phyloP scores from a whole-genome alignment of 2,888 invertebrate genomes.

The Hypena proboscidalis region DNA sequence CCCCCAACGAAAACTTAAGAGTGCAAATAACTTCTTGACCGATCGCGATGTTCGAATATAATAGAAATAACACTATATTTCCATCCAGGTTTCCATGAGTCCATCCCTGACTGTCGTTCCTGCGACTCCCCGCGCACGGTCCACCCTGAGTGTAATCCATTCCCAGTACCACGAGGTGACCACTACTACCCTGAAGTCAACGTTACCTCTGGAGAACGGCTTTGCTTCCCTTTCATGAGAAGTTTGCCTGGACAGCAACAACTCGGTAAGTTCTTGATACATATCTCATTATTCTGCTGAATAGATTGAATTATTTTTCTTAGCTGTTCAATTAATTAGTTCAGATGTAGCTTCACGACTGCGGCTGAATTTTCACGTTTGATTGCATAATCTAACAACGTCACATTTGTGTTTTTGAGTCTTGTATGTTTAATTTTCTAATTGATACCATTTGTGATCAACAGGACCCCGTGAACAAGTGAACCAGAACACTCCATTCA shows the following conservation, averaged over 20 bases:
- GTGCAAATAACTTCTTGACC: no score
- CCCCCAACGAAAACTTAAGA: no score
- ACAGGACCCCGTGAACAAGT: constrained; percentile 96
- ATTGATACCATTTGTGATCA: no score
- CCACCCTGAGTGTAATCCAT: constrained; percentile 97
- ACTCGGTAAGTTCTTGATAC: constrained; percentile 84
- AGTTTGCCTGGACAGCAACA: constrained; percentile 96
- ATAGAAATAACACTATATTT: neutral
- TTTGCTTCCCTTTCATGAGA: constrained; percentile 98
- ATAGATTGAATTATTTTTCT: no score
- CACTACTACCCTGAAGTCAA: constrained; percentile 95
- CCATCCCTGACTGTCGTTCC: constrained; percentile 94
- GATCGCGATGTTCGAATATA: no score
- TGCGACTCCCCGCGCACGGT: constrained; percentile 95
- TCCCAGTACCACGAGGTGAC: constrained; percentile 94
- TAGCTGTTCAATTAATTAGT: no score
- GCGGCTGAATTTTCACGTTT: no score
- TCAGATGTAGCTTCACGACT: no score
- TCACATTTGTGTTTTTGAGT: no score
- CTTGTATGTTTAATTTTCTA: no score
- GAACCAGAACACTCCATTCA: constrained; percentile 96
- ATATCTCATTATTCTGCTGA: no score
- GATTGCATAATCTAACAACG: no score
- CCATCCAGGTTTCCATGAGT: constrained; percentile 92
- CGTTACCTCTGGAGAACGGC: constrained; percentile 91